Evolutionary conservation across 2,113 vertebrate species (phyloP).

Genomic region (Chlamydotis undulata): DNA sequence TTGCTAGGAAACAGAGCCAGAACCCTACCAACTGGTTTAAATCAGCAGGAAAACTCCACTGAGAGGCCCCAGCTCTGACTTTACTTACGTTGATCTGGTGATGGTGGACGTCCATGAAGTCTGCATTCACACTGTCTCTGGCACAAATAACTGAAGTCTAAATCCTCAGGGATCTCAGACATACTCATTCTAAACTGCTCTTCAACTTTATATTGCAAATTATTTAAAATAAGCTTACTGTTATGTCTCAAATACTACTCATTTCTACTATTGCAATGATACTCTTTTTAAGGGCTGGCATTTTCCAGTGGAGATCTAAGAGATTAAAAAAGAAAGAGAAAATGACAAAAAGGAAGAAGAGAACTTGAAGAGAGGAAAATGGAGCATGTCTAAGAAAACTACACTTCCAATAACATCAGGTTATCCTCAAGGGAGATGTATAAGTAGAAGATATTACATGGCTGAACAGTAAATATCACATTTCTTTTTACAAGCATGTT

Average conservation of each 20-base stretch:
- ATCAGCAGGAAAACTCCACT: background rate
- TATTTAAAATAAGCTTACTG: background rate
- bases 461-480: conserved; percentile 59
- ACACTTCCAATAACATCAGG: background rate
- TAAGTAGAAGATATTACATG: conserved; percentile 64
- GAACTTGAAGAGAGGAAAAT: background rate
- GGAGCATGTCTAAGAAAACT: background rate
- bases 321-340: background rate
- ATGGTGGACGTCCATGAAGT: background rate
- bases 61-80: background rate
- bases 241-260: background rate
- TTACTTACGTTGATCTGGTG: background rate
- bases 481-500: conserved; percentile 63
- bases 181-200: background rate
- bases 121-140: background rate
- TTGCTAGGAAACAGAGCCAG: background rate
- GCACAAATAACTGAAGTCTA: background rate
- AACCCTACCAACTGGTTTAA: background rate
- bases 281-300: background rate
- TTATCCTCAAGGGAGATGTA: conserved; percentile 21
- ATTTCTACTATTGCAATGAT: background rate
- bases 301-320: background rate
- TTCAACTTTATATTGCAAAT: background rate
- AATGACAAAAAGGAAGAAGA: background rate
- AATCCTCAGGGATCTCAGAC: background rate